Evolutionary conservation across 2,888 invertebrate genomes (phyloP).

Genomic region (Meghimatium bilineatum): DNA sequence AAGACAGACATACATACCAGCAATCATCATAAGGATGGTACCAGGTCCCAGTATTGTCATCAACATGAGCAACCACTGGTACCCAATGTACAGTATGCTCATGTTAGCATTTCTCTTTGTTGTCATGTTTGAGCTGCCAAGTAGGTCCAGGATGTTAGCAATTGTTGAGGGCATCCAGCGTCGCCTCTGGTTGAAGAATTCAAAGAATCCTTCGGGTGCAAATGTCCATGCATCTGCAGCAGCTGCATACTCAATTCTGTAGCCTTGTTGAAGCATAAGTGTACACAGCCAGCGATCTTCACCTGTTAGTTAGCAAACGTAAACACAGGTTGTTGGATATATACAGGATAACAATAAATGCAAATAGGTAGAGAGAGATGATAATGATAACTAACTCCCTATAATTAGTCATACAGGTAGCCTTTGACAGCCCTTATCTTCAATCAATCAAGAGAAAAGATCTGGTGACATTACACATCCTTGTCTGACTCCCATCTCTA

Average conservation of each 20-base stretch:
- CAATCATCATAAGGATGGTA: slow-evolving; percentile 74
- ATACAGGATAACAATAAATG: too few species aligned
- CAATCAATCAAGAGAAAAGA: too few species aligned
- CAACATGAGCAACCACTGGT: slow-evolving; percentile 77
- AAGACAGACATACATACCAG: slow-evolving; percentile 54
- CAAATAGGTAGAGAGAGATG: too few species aligned
- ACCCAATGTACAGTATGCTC: slow-evolving; percentile 79
- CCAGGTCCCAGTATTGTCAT: slow-evolving; percentile 68
- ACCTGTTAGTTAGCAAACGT: slow-evolving; percentile 54
- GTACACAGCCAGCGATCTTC: slow-evolving; percentile 75
- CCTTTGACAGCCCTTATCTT: too few species aligned
- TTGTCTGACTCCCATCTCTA: too few species aligned
- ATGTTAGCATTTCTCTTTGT: slow-evolving; percentile 83
- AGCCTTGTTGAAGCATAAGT: slow-evolving; percentile 69
- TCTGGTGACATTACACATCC: too few species aligned
- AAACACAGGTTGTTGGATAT: too few species aligned
- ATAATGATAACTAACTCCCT: too few species aligned
- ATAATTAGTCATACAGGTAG: too few species aligned
- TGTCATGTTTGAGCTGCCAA: slow-evolving; percentile 52
- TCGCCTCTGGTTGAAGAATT: slow-evolving; percentile 71
- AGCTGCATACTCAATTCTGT: slow-evolving; percentile 71
- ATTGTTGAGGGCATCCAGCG: slow-evolving; percentile 73
- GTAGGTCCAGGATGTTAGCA: slow-evolving; percentile 69
- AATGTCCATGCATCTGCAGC: slow-evolving; percentile 71
- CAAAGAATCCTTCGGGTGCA: slow-evolving; percentile 69